Conservation (phyloP, 2,797 vertebrate genomes). For the Notoglanidium macrostoma region DNA sequence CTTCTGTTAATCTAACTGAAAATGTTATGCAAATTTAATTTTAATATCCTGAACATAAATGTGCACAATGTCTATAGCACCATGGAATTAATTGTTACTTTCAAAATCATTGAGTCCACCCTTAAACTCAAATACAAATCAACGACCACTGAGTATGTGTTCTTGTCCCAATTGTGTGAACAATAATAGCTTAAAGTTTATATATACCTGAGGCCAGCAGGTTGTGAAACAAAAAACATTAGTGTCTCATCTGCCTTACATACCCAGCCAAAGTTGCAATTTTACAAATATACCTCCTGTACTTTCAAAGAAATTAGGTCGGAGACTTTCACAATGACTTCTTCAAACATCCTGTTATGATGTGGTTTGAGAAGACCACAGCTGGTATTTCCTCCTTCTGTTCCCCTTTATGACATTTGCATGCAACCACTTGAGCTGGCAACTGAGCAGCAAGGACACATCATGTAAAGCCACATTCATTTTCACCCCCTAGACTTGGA, state of each 20-base stretch:
- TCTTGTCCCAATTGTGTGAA: background rate
- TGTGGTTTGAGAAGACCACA: background rate
- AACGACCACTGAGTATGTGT: background rate
- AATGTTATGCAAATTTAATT: too few relatives aligned
- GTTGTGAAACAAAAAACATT: too few relatives aligned
- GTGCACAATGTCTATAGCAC: background rate
- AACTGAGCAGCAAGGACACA: background rate
- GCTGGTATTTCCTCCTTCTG: background rate
- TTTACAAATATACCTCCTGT: background rate
- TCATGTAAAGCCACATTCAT: too few relatives aligned
- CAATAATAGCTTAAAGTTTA: background rate
- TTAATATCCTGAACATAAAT: background rate
- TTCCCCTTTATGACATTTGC: background rate
- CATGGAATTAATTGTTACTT: background rate
- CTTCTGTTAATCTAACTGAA: background rate
- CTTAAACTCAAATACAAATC: background rate
- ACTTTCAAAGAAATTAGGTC: background rate
- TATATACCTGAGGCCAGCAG: background rate
- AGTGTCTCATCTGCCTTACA: background rate
- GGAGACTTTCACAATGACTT: background rate
- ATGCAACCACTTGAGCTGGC: background rate
- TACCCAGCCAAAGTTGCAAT: background rate
- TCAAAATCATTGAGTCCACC: background rate
- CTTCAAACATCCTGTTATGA: background rate
- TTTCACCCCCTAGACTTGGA: too few relatives aligned